phyloP scores from a whole-genome alignment of 1,140 invertebrate species.

The Eubasilissa regina region DNA sequence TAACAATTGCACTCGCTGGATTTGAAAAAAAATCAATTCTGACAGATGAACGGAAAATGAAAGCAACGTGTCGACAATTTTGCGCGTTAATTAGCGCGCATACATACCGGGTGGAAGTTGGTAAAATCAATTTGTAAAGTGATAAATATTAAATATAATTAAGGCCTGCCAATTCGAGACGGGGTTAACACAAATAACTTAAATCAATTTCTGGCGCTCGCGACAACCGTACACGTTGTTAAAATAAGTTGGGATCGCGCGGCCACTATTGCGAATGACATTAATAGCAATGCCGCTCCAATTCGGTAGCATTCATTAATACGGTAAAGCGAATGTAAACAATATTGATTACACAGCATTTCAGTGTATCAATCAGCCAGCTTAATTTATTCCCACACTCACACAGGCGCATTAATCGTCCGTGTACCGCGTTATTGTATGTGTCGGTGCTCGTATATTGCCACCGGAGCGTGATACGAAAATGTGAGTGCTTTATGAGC shows the following conservation, averaged over 20 bases:
- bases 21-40: too few species aligned
- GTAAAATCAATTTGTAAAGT: not conserved
- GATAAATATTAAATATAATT: not conserved
- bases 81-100: too few species aligned
- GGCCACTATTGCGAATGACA: conserved; percentile 31
- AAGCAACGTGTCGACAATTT: too few species aligned
- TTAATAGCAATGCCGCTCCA: conserved; percentile 37
- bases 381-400: conserved; percentile 37
- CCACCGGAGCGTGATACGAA: not conserved
- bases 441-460: not conserved
- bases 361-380: conserved; percentile 47
- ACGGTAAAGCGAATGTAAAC: conserved; percentile 45
- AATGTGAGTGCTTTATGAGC: conserved; percentile 32
- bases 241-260: conserved; percentile 28
- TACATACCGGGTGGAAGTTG: not conserved
- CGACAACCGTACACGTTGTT: conserved; percentile 27
- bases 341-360: conserved; percentile 53
- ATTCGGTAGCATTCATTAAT: conserved; percentile 50
- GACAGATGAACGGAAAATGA: too few species aligned
- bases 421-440: conserved; percentile 31
- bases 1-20: too few species aligned
- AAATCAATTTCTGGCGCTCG: conserved; percentile 9
- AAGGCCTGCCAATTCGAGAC: conserved; percentile 5
- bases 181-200: conserved; percentile 15
- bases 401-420: conserved; percentile 13